Percentiles rank a stretch among this genome's conserved stretches.
Conservation (phyloP, 2,113 vertebrate genomes). For the Zosterops borbonicus region DNA sequence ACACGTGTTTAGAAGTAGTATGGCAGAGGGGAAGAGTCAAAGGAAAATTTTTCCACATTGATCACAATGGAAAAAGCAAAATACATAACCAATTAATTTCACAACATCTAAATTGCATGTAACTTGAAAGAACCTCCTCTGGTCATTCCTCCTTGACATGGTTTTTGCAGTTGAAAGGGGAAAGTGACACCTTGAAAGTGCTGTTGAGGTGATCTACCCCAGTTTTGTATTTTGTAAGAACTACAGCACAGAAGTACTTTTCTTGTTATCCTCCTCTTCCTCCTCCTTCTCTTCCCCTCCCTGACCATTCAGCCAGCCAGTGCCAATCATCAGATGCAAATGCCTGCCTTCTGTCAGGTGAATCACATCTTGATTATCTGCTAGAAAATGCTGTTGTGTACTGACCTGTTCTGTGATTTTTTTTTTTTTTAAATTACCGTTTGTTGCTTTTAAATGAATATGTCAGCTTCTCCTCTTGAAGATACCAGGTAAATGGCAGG, state of each 20-base stretch:
- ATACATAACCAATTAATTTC: background rate
- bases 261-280: too few species aligned
- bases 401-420: background rate
- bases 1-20: background rate
- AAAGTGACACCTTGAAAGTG: background rate
- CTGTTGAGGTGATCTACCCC: background rate
- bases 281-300: background rate
- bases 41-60: background rate
- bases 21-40: background rate
- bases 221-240: background rate
- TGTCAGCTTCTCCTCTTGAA: background rate
- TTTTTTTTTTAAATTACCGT: accelerated
- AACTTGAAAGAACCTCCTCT: background rate
- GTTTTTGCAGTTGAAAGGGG: background rate
- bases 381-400: background rate
- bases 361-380: background rate
- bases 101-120: too few species aligned
- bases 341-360: background rate
- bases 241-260: background rate
- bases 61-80: background rate
- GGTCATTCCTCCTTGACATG: background rate
- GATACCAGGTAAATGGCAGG: accelerated
- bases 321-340: background rate
- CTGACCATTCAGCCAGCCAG: background rate
- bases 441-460: background rate